Conservation (phyloP, 2,888 invertebrate species). For the Torymus tubicola region DNA sequence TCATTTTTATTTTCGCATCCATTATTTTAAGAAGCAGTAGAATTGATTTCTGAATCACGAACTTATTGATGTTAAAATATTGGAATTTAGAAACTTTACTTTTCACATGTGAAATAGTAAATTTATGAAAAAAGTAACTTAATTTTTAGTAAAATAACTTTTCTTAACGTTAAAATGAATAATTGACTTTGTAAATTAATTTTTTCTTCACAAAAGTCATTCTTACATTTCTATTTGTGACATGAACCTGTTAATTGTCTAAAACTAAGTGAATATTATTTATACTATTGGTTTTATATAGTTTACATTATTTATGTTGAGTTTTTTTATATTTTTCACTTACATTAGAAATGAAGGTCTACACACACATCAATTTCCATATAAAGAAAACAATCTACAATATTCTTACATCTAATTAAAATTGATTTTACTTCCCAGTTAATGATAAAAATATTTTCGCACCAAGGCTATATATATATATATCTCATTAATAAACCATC, state of each 20-base stretch:
- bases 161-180: no score
- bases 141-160: no score
- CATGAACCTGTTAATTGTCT: conserved; percentile 12
- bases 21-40: no score
- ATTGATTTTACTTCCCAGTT: conserved; percentile 32
- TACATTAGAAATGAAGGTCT: conserved; percentile 12
- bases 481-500: conserved; percentile 27
- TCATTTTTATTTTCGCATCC: no score
- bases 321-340: conserved; percentile 4
- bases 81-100: no score
- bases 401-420: conserved; percentile 27
- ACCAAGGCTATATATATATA: conserved; percentile 27
- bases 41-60: no score
- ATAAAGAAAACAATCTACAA: conserved; percentile 23
- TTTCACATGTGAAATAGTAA: no score
- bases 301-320: conserved; percentile 1
- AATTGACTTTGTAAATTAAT: no score
- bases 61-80: no score
- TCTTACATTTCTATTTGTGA: conserved; percentile 33
- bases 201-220: conserved; percentile 10
- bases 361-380: conserved; percentile 22
- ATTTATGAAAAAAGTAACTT: no score
- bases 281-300: no score
- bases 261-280: background rate
- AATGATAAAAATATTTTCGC: conserved; percentile 42